Percentiles rank a stretch among this genome's conserved stretches.
Conservation (phyloP, 2,888 invertebrate species). For the Eupsilia transversa region DNA sequence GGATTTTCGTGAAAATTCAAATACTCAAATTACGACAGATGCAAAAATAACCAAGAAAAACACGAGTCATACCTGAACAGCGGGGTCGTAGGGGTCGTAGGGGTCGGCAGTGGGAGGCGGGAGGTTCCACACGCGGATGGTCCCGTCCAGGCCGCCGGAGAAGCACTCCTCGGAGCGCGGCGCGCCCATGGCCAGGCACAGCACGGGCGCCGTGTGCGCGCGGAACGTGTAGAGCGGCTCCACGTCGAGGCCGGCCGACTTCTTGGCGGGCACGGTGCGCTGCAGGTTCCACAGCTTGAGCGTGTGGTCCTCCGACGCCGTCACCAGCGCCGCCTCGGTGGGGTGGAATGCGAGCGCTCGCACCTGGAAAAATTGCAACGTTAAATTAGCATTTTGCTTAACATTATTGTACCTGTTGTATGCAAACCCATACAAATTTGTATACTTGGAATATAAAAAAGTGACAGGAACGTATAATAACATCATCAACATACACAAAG, state of each 20-base stretch:
- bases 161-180: constrained; percentile 98
- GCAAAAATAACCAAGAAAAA: background rate
- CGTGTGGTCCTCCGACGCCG: constrained; percentile 99
- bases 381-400: constrained; percentile 18
- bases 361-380: constrained; percentile 85
- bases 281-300: constrained; percentile 99
- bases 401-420: background rate
- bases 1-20: too few species aligned
- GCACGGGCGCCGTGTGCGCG: constrained; percentile 97
- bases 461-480: background rate
- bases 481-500: background rate
- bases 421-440: background rate
- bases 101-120: constrained; percentile 98
- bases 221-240: constrained; percentile 99
- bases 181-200: constrained; percentile 98
- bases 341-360: constrained; percentile 98
- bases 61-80: constrained; percentile 92
- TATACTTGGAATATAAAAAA: background rate
- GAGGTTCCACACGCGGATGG: constrained; percentile 99
- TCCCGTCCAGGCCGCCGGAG: constrained; percentile 98
- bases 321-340: constrained; percentile 98
- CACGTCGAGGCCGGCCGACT: constrained; percentile 98
- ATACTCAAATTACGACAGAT: too few species aligned
- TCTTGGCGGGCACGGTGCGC: constrained; percentile 99
- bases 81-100: constrained; percentile 98